Percentiles rank a stretch among this genome's conserved stretches.
Evolutionary conservation across 2,888 invertebrate genomes (phyloP).

Genomic region (Megalurothrips usitatus): DNA sequence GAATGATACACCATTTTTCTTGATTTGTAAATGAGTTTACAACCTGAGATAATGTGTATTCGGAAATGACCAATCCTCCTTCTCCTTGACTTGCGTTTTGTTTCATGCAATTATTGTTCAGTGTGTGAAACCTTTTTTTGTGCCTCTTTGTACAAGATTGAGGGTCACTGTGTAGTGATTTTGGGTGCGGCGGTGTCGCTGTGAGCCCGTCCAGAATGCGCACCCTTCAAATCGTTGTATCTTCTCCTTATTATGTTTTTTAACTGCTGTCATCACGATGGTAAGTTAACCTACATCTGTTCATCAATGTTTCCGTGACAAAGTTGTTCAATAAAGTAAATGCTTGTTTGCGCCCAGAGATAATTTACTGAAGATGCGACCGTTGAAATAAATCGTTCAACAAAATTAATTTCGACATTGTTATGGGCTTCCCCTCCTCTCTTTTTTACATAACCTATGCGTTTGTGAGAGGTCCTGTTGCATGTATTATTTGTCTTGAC

Average conservation of each 20-base stretch:
- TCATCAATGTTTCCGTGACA: background rate
- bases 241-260: background rate
- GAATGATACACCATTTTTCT: background rate
- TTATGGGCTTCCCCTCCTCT: no score
- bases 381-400: no score
- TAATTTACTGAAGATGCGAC: no score
- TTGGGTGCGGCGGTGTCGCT: background rate
- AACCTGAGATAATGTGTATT: background rate
- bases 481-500: background rate
- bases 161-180: background rate
- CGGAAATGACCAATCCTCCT: background rate
- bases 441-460: background rate
- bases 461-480: background rate
- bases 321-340: background rate
- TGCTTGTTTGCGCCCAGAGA: no score
- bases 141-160: background rate
- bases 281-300: slow-evolving; percentile 4
- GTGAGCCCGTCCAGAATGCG: background rate
- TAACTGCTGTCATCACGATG: background rate
- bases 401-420: no score
- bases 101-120: background rate
- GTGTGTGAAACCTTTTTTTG: background rate
- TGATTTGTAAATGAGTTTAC: background rate
- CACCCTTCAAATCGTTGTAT: background rate
- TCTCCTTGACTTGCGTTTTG: background rate